Evolutionary conservation across 2,113 vertebrate genomes (phyloP), one percentile per base, ranked within the genome.

Genomic region (Piaya cayana): DNA sequence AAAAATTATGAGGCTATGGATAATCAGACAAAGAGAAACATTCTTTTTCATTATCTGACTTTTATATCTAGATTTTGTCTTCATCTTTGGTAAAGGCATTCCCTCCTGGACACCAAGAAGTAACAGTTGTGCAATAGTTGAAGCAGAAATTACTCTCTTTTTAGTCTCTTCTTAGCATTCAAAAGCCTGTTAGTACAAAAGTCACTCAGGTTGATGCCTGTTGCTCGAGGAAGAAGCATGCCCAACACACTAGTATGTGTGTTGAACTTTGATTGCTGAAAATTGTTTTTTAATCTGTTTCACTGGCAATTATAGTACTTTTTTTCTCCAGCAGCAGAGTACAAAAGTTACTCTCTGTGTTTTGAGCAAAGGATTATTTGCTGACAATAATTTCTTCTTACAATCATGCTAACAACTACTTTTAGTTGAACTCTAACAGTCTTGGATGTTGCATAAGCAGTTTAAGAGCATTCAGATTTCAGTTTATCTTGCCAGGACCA

Each of bases 81-180:
- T 91, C 9, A 34, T 43, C 85, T 55, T 69, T 58, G 12, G n/a
- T 68, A 62, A 84, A 75, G n/a, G 32, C 30, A 19, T 60, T 81
- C 16, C 22, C 23, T 2, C 22, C 23, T 2, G 3, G 43, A 71
- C 37, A 67, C 12, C 0, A 4, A 21, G 4, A 9, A 47, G 42
- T 52, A 67, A 32, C 27, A 65, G 82, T 67, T 89, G 26, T 32
- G 27, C 53, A 59, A 39, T 53, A 72, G 45, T 69, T 76, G 9
- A 69, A 53, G 82, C 20, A 69, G 45, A 65, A 85, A 71, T 49
- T 0, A 21, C 27, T 42, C 16, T 25, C 16, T n/a, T 93, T 93
- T 72, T 67, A 34, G 20, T 43, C 20, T 16, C 5, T 65, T 53
- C 19, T 42, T 83, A 74, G 34, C 16, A 47, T 56, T 71, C 47